Evolutionary conservation across 2,113 vertebrate species (phyloP), one percentile per base, ranked within the genome.

Genomic region (Desmodus rotundus): DNA sequence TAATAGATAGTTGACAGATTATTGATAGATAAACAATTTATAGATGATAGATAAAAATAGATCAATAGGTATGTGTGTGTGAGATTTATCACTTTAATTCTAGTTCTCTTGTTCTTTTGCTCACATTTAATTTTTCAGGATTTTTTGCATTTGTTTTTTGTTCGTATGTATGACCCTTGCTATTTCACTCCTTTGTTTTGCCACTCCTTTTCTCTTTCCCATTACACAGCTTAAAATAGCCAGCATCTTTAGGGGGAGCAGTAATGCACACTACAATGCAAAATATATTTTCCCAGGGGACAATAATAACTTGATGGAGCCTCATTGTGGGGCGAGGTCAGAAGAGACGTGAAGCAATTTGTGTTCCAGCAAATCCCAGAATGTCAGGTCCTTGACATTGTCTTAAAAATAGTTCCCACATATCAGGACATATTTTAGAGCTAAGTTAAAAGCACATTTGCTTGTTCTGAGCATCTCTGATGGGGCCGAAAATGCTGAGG

Each of bases 381-480:
- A 95, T 95, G 93, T 22, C 96, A 73, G 85, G 58, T 90, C 87
- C 43, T 94, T 77, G 26, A n/a, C 61, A 2, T 93, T 76, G 68
- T 97, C 96, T 95, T 95, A 97, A 97, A 98, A 97, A 87, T 47
- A 96, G 90, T 31, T 95, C 74, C 74, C 68, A 73, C 68, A 61
- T 96, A 96, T 87, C 95, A 93, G 89, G 87, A 92, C 52, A 95
- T 96, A 95, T 65, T 93, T 97, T 95, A 94, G 92, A n/a, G 45
- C 85, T n/a, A 67, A 77, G 19, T 97, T 98, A 96, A 97, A 97
- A 87, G 78, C 76, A 83, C 36, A 96, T 97, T 97, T 97, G 45
- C 87, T 63, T 82, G 85, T 84, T 97, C 54, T 89, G 78, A 96
- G 86, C 73, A 93, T 97, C 87, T 74, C 77, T 93, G 85, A 70